A percentile compares a stretch with the other conserved stretches of the same genome.
phyloP scores from a whole-genome alignment of 2,888 invertebrate genomes.

The Yponomeuta evonymella region DNA sequence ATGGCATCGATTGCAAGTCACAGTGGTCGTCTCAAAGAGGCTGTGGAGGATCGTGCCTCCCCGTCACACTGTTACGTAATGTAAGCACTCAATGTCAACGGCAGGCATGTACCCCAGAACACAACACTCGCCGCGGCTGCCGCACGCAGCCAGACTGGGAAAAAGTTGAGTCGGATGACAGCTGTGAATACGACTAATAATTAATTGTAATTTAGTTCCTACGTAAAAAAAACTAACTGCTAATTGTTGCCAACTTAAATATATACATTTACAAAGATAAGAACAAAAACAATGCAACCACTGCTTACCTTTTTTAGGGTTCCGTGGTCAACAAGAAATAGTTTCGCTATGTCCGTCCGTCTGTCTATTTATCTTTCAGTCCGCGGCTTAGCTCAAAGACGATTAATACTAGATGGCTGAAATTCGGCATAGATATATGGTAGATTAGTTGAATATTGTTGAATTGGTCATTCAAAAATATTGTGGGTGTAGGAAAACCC shows the following conservation, averaged over 20 bases:
- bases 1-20: conserved; percentile 12
- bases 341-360: too few relatives aligned
- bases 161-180: neutral
- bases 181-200: neutral
- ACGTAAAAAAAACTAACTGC: neutral
- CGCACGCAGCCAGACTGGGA: neutral
- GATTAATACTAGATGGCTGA: too few relatives aligned
- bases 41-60: conserved; percentile 8
- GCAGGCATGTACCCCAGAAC: conserved; percentile 42
- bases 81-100: conserved; percentile 45
- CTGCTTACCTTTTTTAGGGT: neutral
- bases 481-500: too few relatives aligned
- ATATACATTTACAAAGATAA: neutral
- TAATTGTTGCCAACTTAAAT: neutral
- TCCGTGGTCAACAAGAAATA: too few relatives aligned
- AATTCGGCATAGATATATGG: too few relatives aligned
- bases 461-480: too few relatives aligned
- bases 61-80: conserved; percentile 40
- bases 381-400: too few relatives aligned
- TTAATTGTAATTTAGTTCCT: neutral
- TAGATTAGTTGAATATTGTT: too few relatives aligned
- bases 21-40: neutral
- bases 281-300: neutral
- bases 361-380: too few relatives aligned
- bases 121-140: conserved; percentile 21